These are phyloP conservation scores for Aphrocallistes beatrix DNA, from an alignment of 37 sponge, comb jelly and placozoan genomes.

Conservation along the genomic window DNA sequence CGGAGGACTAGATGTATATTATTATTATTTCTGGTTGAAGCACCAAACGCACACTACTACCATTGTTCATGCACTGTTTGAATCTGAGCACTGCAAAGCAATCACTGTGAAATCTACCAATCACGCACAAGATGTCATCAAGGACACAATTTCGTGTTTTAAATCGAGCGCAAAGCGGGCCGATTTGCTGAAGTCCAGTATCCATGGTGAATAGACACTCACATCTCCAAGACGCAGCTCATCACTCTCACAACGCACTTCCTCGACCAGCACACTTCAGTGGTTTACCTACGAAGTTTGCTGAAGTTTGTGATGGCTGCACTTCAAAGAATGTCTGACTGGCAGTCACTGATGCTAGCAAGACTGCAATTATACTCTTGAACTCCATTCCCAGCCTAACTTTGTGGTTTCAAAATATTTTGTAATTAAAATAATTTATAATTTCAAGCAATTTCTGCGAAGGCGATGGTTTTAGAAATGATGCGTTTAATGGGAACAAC, in stretches of 20 bases:
- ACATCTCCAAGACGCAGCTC: slow-evolving; percentile 22
- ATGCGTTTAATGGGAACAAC: too few species aligned
- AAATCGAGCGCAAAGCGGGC: slow-evolving; percentile 5
- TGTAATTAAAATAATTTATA: too few species aligned
- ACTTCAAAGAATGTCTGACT: background rate
- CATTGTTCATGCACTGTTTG: slow-evolving; percentile 28
- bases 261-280: slow-evolving; percentile 26
- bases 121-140: slow-evolving; percentile 22
- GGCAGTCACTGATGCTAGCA: slow-evolving; percentile 11
- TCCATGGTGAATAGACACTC: slow-evolving; percentile 18
- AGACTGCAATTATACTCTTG: background rate
- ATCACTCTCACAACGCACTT: slow-evolving; percentile 16
- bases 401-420: slow-evolving; percentile 19
- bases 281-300: background rate
- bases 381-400: background rate
- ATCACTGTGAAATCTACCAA: background rate
- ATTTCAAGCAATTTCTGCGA: too few species aligned
- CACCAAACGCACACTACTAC: slow-evolving; percentile 20
- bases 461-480: too few species aligned
- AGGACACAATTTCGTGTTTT: slow-evolving; percentile 23
- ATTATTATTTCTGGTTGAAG: slow-evolving; percentile 12
- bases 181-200: slow-evolving; percentile 17
- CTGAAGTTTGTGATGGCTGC: slow-evolving; percentile 21
- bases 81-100: slow-evolving; percentile 18
- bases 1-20: too few species aligned